These are phyloP conservation scores for Petrocephalus zakoni DNA, from an alignment of 2,113 vertebrate genomes.

Conservation along the genomic window DNA sequence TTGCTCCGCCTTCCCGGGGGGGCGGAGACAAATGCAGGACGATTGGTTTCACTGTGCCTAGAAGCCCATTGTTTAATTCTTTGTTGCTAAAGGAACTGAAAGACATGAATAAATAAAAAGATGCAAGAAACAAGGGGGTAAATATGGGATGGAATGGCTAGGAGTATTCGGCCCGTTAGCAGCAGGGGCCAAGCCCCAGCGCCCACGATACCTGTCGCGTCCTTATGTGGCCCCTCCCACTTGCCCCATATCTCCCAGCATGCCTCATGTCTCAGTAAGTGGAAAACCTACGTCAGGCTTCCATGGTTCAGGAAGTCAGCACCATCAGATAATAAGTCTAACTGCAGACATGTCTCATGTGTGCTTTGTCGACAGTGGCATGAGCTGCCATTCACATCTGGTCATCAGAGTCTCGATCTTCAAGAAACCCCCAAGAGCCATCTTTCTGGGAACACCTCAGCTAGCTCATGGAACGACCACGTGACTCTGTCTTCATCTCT, in stretches of 20 bases:
- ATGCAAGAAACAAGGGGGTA: neutral
- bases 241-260: neutral
- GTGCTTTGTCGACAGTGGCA: neutral
- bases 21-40: neutral
- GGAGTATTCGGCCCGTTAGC: neutral
- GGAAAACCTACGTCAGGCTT: neutral
- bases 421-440: neutral
- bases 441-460: neutral
- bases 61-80: neutral
- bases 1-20: neutral
- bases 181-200: neutral
- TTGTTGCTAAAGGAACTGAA: neutral
- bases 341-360: neutral
- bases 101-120: neutral
- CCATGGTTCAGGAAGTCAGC: neutral
- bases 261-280: neutral
- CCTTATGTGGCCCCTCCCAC: neutral
- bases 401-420: neutral
- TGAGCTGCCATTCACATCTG: neutral
- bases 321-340: neutral
- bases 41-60: neutral
- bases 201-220: neutral
- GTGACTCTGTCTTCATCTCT: neutral
- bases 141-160: neutral
- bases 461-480: neutral